These are phyloP conservation scores for Heliconius hortense DNA, from an alignment of 2,888 invertebrate genomes.

Conservation along the genomic window DNA sequence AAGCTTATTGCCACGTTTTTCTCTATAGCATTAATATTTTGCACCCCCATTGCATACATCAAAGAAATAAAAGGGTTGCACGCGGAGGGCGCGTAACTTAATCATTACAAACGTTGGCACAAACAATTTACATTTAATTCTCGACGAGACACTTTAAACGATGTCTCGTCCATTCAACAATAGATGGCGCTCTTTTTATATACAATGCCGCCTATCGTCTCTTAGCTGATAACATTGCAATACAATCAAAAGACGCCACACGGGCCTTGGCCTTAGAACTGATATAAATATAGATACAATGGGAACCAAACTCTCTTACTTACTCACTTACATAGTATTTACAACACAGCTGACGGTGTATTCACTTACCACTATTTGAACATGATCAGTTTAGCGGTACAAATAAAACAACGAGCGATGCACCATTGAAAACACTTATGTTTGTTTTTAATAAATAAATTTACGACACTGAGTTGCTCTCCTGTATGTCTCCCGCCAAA, in stretches of 20 bases:
- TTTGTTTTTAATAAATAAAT: constrained; percentile 37
- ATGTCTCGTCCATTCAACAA: constrained; percentile 64
- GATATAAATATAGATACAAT: constrained; percentile 17
- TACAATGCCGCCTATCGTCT: constrained; percentile 51
- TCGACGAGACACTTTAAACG: constrained; percentile 49
- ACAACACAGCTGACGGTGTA: constrained; percentile 59
- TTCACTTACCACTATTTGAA: constrained; percentile 75
- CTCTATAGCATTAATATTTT: constrained; percentile 74
- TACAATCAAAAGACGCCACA: constrained; percentile 57
- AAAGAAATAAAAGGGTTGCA: constrained; percentile 78
- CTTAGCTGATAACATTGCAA: constrained; percentile 57
- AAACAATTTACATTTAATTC: constrained; percentile 73
- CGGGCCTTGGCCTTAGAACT: background rate
- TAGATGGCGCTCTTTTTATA: constrained; percentile 78
- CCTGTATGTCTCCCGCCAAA: constrained; percentile 68
- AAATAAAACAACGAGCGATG: constrained; percentile 48
- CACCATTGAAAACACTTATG: constrained; percentile 59
- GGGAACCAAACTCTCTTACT: constrained; percentile 41
- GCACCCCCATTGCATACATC: constrained; percentile 77
- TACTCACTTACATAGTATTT: constrained; percentile 32
- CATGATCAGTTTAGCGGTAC: constrained; percentile 71
- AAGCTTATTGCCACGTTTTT: constrained; percentile 73
- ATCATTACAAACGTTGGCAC: constrained; percentile 80
- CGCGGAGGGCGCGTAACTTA: constrained; percentile 73
- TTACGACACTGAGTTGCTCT: constrained; percentile 69